These are phyloP conservation scores for Eupristina koningsbergeri DNA, from an alignment of 1,140 invertebrate species.

Conservation along the genomic window DNA sequence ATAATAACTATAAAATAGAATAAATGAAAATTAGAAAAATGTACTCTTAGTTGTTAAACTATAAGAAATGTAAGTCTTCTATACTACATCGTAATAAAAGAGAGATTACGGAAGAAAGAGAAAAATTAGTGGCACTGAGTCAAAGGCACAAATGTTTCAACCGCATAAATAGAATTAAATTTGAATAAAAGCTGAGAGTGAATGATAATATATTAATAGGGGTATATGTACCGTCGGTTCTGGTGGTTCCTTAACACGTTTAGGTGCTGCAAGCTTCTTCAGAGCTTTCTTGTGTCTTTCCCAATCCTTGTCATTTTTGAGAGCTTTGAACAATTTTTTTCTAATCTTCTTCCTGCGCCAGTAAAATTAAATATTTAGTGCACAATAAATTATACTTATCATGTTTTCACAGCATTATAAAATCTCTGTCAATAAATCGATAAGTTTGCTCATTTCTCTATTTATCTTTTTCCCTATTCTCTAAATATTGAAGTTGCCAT, in stretches of 20 bases:
- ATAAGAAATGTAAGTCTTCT: too few relatives aligned
- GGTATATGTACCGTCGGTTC: conserved; percentile 50
- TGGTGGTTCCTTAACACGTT: conserved; percentile 43
- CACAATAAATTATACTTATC: too few relatives aligned
- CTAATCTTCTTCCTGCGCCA: conserved; percentile 55
- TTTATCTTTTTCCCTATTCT: not conserved
- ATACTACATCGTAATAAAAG: too few relatives aligned
- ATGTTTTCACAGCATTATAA: too few relatives aligned
- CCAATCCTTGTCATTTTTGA: conserved; percentile 60
- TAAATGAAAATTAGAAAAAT: too few relatives aligned
- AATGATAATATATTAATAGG: not conserved
- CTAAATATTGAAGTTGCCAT: too few relatives aligned
- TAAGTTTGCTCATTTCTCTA: not conserved
- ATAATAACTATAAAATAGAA: too few relatives aligned
- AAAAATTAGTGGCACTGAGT: conserved; percentile 8
- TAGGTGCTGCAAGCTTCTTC: conserved; percentile 58
- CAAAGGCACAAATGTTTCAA: not conserved
- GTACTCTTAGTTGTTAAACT: too few relatives aligned
- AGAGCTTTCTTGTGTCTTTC: conserved; percentile 56
- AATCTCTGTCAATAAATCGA: too few relatives aligned
- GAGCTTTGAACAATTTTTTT: conserved; percentile 54
- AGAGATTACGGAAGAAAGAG: conserved; percentile 24
- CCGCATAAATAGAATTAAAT: conserved; percentile 12
- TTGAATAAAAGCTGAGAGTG: conserved; percentile 20
- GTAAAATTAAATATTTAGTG: too few relatives aligned